These are phyloP conservation scores for Tichodroma muraria DNA, from an alignment of 2,113 vertebrate genomes.

Conservation along the genomic window DNA sequence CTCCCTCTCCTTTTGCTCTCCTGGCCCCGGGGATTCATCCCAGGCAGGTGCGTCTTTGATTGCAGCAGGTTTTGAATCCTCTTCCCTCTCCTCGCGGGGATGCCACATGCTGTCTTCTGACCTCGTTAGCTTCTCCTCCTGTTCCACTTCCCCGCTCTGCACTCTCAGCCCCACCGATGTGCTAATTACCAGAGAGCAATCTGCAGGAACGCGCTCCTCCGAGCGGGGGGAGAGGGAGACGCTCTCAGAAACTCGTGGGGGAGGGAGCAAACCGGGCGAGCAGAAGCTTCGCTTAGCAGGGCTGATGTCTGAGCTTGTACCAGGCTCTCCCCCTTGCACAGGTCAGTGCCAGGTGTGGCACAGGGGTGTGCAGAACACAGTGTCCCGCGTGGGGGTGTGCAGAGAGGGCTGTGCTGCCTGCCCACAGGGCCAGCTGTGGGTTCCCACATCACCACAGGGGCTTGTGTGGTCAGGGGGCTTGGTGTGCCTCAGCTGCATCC, in stretches of 20 bases:
- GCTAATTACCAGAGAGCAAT: constrained; percentile 46
- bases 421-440: background rate
- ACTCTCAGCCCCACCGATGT: background rate
- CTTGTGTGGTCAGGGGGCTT: background rate
- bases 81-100: background rate
- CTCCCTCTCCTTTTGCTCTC: background rate
- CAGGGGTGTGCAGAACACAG: background rate
- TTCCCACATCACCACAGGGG: background rate
- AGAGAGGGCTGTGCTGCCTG: background rate
- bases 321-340: background rate
- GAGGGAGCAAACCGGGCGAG: background rate
- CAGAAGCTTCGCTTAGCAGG: background rate
- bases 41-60: constrained; percentile 31
- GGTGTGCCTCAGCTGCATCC: background rate
- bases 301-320: background rate
- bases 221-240: background rate
- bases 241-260: background rate
- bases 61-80: constrained; percentile 48
- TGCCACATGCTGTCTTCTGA: constrained; percentile 60
- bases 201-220: background rate
- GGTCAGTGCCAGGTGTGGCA: background rate
- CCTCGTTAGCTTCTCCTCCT: constrained; percentile 60
- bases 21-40: constrained; percentile 20
- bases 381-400: fast-evolving
- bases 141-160: background rate